A percentile compares a stretch with the other conserved stretches of the same genome.
These are phyloP conservation scores for Drosophila lini DNA, from an alignment of 1,140 invertebrate genomes.

Conservation along the genomic window DNA sequence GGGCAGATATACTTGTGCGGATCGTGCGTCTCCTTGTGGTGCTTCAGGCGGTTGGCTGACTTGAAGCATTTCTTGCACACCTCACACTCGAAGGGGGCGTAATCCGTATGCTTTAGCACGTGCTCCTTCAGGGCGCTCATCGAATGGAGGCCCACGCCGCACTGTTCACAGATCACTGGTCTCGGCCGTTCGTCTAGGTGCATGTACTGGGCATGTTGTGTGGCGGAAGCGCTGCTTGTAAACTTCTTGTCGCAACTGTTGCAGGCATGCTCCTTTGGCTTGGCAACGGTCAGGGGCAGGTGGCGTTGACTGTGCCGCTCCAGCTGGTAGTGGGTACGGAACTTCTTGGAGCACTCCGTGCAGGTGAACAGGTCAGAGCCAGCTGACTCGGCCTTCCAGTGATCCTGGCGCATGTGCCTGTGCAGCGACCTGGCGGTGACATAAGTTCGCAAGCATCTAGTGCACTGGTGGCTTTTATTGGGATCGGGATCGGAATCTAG, in stretches of 20 bases:
- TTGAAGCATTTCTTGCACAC: slow-evolving; percentile 85
- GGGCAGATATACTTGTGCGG: slow-evolving; percentile 85
- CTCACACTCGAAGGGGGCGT: slow-evolving; percentile 84
- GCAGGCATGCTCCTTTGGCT: slow-evolving; percentile 59
- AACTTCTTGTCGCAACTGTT: slow-evolving; percentile 75
- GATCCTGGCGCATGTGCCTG: slow-evolving; percentile 57
- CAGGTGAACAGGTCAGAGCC: slow-evolving; percentile 24
- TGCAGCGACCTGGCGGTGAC: slow-evolving; percentile 33
- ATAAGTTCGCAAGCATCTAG: slow-evolving; percentile 47
- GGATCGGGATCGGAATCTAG: not conserved
- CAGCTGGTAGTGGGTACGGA: slow-evolving; percentile 43
- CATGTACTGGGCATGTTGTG: slow-evolving; percentile 83
- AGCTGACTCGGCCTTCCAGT: slow-evolving; percentile 35
- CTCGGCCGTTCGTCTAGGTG: slow-evolving; percentile 84
- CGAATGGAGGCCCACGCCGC: slow-evolving; percentile 84
- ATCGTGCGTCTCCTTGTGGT: slow-evolving; percentile 84
- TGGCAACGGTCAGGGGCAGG: slow-evolving; percentile 48
- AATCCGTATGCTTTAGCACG: slow-evolving; percentile 85
- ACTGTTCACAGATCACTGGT: slow-evolving; percentile 85
- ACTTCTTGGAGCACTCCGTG: slow-evolving; percentile 55
- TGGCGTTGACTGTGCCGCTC: slow-evolving; percentile 60
- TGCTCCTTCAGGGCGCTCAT: slow-evolving; percentile 85
- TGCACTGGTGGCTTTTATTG: slow-evolving; percentile 47
- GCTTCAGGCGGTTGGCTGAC: slow-evolving; percentile 64
- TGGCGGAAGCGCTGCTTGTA: slow-evolving; percentile 61